Percentiles rank a stretch among this genome's conserved stretches.
These are phyloP conservation scores for Macrophya annulata DNA, from an alignment of 2,888 invertebrate genomes.

Conservation along the genomic window DNA sequence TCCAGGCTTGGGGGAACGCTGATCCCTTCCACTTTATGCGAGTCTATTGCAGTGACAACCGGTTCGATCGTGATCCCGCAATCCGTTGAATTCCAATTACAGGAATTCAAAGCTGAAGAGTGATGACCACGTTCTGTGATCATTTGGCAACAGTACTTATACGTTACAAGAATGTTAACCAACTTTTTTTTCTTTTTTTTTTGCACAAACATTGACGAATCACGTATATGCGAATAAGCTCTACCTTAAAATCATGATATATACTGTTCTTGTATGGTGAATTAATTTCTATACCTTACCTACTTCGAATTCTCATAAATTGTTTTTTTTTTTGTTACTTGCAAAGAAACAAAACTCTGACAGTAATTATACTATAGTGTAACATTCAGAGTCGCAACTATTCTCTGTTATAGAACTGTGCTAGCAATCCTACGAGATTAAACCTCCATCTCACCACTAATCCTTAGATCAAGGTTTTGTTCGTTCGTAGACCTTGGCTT, in stretches of 20 bases:
- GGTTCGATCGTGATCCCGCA: conserved; percentile 8
- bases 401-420: not conserved
- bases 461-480: conserved; percentile 53
- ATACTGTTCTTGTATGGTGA: not conserved
- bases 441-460: conserved; percentile 56
- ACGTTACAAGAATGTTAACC: not conserved
- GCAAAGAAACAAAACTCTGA: not conserved
- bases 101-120: conserved; percentile 44
- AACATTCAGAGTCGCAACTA: conserved; percentile 28
- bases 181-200: no score
- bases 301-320: not conserved
- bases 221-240: not conserved
- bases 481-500: conserved; percentile 46
- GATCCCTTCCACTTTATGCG: conserved; percentile 56
- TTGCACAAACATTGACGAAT: not conserved
- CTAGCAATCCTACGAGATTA: conserved; percentile 55
- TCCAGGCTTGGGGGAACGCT: conserved; percentile 43
- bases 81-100: conserved; percentile 45
- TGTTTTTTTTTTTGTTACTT: conserved; percentile 29
- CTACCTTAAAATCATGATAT: not conserved
- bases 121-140: not conserved
- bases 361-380: conserved; percentile 30
- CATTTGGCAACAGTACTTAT: not conserved
- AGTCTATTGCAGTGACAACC: conserved; percentile 57
- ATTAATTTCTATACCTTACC: not conserved